Evolutionary conservation across 1,140 invertebrate genomes (phyloP).

Genomic region (Pollicipes pollicipes): DNA sequence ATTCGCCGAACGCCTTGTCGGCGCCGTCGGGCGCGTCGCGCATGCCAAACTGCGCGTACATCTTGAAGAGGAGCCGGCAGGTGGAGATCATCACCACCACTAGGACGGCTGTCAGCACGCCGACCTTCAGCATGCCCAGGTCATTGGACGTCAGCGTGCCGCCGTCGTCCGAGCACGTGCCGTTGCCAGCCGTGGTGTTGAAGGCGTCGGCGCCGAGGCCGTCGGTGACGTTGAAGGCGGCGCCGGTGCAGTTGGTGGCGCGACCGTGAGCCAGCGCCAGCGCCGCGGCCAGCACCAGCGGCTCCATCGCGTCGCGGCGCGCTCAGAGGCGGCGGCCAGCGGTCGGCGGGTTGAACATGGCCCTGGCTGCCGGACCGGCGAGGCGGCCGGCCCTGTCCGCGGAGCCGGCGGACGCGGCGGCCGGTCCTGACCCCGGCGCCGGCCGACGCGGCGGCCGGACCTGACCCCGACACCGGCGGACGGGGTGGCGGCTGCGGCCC

Average conservation of each 20-base stretch:
- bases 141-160: neutral
- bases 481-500: no score
- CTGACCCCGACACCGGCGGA: no score
- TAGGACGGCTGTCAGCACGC: neutral
- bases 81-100: neutral
- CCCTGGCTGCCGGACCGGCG: no score
- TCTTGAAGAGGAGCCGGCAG: neutral
- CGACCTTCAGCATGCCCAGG: conserved; percentile 1
- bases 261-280: neutral
- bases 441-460: no score
- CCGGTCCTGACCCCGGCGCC: no score
- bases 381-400: no score
- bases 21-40: neutral
- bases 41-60: conserved; percentile 3
- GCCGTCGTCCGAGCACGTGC: neutral
- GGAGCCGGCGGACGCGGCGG: no score
- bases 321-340: no score
- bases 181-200: neutral
- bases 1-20: neutral
- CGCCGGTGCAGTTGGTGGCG: neutral
- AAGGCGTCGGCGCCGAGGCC: neutral
- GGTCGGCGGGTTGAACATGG: no score
- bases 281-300: neutral
- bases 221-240: neutral
- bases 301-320: neutral